Base-by-base conservation (phyloP, 2,113 vertebrate species). In the Cranoglanis bouderius region DNA sequence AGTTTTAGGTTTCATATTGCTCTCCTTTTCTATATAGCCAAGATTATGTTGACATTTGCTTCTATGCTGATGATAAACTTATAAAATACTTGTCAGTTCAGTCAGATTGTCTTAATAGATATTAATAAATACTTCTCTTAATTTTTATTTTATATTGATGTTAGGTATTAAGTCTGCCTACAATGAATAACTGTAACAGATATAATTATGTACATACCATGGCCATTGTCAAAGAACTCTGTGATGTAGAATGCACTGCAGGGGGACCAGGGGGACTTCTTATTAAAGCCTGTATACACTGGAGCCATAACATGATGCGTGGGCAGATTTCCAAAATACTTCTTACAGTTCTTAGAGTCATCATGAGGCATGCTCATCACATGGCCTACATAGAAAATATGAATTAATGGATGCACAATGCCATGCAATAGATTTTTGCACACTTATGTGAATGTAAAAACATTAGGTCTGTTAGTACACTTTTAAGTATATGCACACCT, bases 221-320 rank as follows among this genome's bases (percentile, higher is more conserved):
- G 97, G 35, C 98, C 98, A 0, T 96, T 97, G 95, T 99, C 97
- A 32, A 99, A 94, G 94, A 99, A 99, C 90, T 99, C 98, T 0
- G 98, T 99, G 94, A 99, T 95, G 93, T 99, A 98, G 90, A 98
- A 97, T 0, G 98, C 97, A 0, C 98, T 99, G 96, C 98, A 99
- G 89, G 97, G 96, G 0, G 98, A 99, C 98, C 98, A 99, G 65
- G 98, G 98, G 70, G 96, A 98, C 93, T 95, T 95, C 2, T 98
- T 97, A 92, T 98, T 97, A 0, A 99, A 98, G 94, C 98, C 97
- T 92, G 98, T 98, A 63, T 99, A 97, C 0, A 98, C 98, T 3
- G 98, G 97, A 21, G 98, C 99, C 98, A 99, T 99, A 97, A 99
- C 98, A 93, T 99, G 98, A 92, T 98, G 98, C 93, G 97, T 97